Conservation (phyloP, 1,140 invertebrate genomes). For the Drosophila triauraria region DNA sequence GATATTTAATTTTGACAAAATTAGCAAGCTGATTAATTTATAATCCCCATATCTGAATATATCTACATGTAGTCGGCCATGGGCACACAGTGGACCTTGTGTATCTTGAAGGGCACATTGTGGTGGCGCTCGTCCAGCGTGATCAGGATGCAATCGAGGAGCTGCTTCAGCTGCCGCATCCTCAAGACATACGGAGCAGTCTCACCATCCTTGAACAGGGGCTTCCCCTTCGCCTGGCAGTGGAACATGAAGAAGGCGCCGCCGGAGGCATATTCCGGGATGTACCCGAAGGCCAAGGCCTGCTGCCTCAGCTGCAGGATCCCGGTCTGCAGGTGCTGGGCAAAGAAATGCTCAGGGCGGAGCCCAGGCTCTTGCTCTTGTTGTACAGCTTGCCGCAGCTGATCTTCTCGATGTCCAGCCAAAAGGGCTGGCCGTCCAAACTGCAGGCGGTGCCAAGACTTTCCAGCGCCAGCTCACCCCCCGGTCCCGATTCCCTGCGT, state of each 20-base stretch:
- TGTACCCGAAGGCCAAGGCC: constrained; percentile 86
- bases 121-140: constrained; percentile 76
- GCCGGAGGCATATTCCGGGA: constrained; percentile 42
- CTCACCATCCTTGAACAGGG: constrained; percentile 86
- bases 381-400: constrained; percentile 87
- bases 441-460: constrained; percentile 73
- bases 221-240: constrained; percentile 86
- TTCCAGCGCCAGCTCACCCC: constrained; percentile 85
- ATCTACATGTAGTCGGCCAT: background rate
- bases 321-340: constrained; percentile 82
- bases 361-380: constrained; percentile 86
- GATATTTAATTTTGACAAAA: too few relatives aligned
- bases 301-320: constrained; percentile 85
- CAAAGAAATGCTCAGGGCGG: constrained; percentile 86
- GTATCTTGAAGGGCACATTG: constrained; percentile 44
- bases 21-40: background rate
- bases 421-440: constrained; percentile 86
- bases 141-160: constrained; percentile 86
- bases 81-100: constrained; percentile 46
- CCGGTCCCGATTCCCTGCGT: constrained; percentile 69
- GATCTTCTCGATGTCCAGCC: constrained; percentile 85
- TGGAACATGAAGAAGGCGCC: constrained; percentile 87
- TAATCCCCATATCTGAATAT: background rate
- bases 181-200: constrained; percentile 86
- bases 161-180: constrained; percentile 86